phyloP scores from a whole-genome alignment of 1,140 invertebrate species.

The Episyrphus balteatus region DNA sequence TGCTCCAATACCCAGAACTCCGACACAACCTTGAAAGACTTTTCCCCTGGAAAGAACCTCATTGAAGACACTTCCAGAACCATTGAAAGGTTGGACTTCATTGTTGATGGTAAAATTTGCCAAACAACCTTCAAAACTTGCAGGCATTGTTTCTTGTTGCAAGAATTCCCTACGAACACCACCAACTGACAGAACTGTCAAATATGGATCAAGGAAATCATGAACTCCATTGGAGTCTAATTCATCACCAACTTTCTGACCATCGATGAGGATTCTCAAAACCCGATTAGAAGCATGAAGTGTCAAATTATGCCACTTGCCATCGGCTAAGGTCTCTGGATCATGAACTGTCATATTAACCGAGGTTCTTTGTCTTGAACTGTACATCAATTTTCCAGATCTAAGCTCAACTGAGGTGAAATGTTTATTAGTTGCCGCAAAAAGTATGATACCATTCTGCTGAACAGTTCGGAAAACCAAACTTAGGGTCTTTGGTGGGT shows the following conservation, averaged over 20 bases:
- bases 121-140: constrained; percentile 75
- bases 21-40: constrained; percentile 54
- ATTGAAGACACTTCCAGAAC: constrained; percentile 67
- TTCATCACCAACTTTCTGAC: constrained; percentile 62
- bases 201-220: constrained; percentile 82
- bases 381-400: constrained; percentile 60
- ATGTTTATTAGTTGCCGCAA: constrained; percentile 76
- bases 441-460: constrained; percentile 65
- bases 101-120: constrained; percentile 81
- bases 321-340: constrained; percentile 54
- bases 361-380: constrained; percentile 58
- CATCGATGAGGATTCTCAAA: constrained; percentile 60
- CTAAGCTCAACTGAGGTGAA: constrained; percentile 69
- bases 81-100: constrained; percentile 80
- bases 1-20: constrained; percentile 57
- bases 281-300: constrained; percentile 55
- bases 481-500: constrained; percentile 57
- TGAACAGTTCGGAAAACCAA: constrained; percentile 72
- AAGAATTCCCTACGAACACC: constrained; percentile 51
- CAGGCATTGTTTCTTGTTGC: constrained; percentile 37
- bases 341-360: constrained; percentile 68
- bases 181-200: constrained; percentile 67
- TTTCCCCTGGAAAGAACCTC: constrained; percentile 57
- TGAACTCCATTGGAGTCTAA: constrained; percentile 73
- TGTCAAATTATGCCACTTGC: constrained; percentile 76